A percentile compares a stretch with the other conserved stretches of the same genome.
phyloP scores from a whole-genome alignment of 2,797 vertebrate genomes.

The Heterohyrax brucei region DNA sequence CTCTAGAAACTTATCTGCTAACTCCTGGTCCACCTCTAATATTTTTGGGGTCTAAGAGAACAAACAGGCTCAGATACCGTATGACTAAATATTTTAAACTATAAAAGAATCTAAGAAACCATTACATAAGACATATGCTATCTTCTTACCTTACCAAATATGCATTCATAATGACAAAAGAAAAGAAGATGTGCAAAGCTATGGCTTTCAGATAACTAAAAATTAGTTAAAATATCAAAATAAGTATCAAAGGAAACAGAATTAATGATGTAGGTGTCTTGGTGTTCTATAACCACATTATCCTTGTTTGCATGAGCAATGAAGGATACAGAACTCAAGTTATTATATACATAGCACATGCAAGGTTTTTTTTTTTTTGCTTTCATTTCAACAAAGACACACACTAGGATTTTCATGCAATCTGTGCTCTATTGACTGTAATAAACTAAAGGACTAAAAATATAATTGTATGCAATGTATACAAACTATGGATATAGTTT shows the following conservation, averaged over 20 bases:
- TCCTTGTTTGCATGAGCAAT: background rate
- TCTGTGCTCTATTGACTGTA: background rate
- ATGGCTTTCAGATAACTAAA: background rate
- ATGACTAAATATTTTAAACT: constrained; percentile 42
- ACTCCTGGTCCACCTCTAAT: background rate
- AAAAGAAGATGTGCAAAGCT: background rate
- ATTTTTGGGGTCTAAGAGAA: background rate
- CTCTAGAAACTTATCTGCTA: background rate
- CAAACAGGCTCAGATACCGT: background rate
- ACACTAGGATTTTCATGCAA: constrained; percentile 27
- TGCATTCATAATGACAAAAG: background rate
- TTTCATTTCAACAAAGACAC: constrained; percentile 45
- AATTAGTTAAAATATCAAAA: constrained; percentile 51
- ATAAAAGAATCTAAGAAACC: background rate
- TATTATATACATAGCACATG: background rate
- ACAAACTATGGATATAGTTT: constrained; percentile 31
- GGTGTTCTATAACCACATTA: background rate
- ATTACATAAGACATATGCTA: background rate
- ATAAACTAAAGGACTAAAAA: constrained; percentile 60
- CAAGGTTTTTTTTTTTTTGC: background rate
- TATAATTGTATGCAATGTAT: background rate
- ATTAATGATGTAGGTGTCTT: background rate
- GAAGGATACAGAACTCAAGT: background rate
- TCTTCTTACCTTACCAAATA: background rate
- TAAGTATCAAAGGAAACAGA: constrained; percentile 39